Conservation (phyloP, 1,140 invertebrate species). For the Saccostrea glomerata region DNA sequence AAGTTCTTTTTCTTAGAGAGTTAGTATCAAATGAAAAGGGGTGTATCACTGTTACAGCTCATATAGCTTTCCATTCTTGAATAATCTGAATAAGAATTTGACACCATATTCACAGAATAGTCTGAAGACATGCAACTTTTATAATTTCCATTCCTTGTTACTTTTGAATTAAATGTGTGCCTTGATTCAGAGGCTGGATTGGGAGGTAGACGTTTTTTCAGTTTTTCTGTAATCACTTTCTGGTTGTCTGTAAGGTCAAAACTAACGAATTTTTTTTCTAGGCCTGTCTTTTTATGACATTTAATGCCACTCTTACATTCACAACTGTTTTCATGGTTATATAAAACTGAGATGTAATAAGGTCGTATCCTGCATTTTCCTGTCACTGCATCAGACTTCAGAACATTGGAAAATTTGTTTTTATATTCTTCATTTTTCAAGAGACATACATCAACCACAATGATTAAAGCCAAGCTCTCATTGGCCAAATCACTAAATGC, state of each 20-base stretch:
- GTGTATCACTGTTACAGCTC: neutral
- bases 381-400: neutral
- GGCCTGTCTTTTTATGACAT: neutral
- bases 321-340: neutral
- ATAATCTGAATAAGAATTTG: neutral
- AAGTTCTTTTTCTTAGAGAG: too few relatives aligned
- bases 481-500: neutral
- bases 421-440: neutral
- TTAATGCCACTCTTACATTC: neutral
- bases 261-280: neutral
- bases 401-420: neutral
- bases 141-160: neutral
- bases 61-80: neutral
- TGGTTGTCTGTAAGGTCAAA: neutral
- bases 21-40: too few relatives aligned
- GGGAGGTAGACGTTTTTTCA: neutral
- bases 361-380: neutral
- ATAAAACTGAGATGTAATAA: neutral
- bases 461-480: neutral
- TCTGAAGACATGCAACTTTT: neutral
- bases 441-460: neutral
- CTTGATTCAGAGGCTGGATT: neutral
- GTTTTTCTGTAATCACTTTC: neutral
- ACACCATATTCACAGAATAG: neutral
- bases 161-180: too few relatives aligned